These are phyloP conservation scores for Pipistrellus nathusii DNA, from an alignment of 2,797 vertebrate species.

Conservation along the genomic window DNA sequence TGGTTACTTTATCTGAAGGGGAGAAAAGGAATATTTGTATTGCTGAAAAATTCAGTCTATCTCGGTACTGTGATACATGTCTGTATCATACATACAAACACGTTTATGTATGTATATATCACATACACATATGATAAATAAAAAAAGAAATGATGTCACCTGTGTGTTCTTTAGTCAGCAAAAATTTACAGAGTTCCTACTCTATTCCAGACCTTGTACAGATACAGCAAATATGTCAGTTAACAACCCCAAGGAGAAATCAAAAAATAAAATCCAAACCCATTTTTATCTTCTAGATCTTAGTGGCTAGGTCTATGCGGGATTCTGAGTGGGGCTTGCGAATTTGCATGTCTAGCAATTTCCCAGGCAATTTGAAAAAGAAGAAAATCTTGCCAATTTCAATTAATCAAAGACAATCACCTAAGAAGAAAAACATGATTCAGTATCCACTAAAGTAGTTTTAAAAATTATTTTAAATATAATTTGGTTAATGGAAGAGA, in stretches of 20 bases:
- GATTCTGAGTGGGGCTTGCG: accelerated
- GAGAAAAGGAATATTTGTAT: neutral
- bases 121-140: neutral
- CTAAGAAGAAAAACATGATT: neutral
- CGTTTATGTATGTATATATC: no score
- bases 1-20: neutral
- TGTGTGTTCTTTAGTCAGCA: neutral
- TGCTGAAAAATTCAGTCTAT: neutral
- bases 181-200: neutral
- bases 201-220: neutral
- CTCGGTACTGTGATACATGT: neutral
- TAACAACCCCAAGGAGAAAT: neutral
- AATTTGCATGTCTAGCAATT: neutral
- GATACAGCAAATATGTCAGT: neutral
- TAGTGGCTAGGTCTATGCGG: neutral
- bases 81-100: no score
- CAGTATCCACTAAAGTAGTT: neutral
- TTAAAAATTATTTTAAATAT: neutral
- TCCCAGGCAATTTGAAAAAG: neutral
- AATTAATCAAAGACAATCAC: neutral
- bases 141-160: neutral
- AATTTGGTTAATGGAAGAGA: neutral
- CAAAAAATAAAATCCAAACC: neutral
- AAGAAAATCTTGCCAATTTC: neutral
- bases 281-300: neutral